phyloP scores from a whole-genome alignment of 2,888 invertebrate genomes.

The Tipula unca region DNA sequence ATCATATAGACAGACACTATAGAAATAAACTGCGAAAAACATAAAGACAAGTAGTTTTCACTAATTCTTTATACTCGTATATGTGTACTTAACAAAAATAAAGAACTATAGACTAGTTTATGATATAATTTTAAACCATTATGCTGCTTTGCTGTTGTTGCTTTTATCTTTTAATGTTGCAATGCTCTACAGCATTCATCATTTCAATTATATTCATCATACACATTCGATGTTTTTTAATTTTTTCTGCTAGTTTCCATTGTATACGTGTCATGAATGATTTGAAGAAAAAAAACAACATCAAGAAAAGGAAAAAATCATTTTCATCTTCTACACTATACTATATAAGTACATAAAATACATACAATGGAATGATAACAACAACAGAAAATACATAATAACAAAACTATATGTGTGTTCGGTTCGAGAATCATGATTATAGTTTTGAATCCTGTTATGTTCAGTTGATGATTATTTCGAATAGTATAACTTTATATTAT shows the following conservation, averaged over 20 bases:
- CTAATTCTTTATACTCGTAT: neutral
- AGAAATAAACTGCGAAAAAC: neutral
- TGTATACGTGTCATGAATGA: neutral
- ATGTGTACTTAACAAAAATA: neutral
- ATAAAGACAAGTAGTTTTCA: neutral
- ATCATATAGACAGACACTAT: neutral
- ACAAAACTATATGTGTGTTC: neutral
- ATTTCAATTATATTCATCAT: neutral
- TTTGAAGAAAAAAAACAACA: neutral
- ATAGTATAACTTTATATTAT: neutral
- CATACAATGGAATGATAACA: neutral
- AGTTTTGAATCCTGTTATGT: neutral
- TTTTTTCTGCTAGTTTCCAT: neutral
- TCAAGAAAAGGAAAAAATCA: neutral
- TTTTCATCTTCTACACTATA: neutral
- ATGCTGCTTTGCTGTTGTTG: neutral
- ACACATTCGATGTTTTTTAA: neutral
- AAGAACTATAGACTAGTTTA: neutral
- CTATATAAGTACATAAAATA: no score
- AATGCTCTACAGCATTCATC: neutral
- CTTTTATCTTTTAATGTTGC: neutral
- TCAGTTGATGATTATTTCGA: neutral
- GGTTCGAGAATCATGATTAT: neutral
- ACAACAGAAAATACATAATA: no score
- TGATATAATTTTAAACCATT: neutral